phyloP scores from a whole-genome alignment of 2,113 vertebrate genomes.

The Meles meles region DNA sequence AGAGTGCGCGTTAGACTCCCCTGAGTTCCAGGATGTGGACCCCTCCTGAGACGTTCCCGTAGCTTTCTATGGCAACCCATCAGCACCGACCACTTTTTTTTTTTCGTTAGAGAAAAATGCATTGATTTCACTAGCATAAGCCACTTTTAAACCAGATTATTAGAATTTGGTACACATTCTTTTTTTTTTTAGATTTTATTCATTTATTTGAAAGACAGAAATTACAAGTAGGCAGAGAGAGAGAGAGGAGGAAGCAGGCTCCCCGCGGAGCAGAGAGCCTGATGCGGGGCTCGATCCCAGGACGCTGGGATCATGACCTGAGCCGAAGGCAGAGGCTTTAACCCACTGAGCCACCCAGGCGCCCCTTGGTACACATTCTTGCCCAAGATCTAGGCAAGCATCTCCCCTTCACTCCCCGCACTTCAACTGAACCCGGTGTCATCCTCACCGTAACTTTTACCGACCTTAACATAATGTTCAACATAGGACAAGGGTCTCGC shows the following conservation, averaged over 20 bases:
- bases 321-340: too few species aligned
- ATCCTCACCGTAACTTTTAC: neutral
- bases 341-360: too few species aligned
- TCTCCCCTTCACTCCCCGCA: too few species aligned
- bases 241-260: too few species aligned
- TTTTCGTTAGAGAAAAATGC: neutral
- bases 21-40: neutral
- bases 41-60: neutral
- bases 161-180: neutral
- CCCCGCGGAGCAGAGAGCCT: too few species aligned
- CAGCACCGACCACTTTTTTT: neutral
- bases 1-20: neutral
- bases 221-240: too few species aligned
- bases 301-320: too few species aligned
- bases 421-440: neutral
- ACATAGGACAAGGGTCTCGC: neutral
- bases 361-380: neutral
- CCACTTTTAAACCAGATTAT: neutral
- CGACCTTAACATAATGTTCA: neutral
- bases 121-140: neutral
- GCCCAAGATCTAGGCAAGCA: too few species aligned
- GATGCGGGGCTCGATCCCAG: too few species aligned
- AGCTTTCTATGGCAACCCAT: neutral
- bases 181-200: too few species aligned
- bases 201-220: too few species aligned